phyloP scores from a whole-genome alignment of 2,797 vertebrate species.

The Poecilia wingei region DNA sequence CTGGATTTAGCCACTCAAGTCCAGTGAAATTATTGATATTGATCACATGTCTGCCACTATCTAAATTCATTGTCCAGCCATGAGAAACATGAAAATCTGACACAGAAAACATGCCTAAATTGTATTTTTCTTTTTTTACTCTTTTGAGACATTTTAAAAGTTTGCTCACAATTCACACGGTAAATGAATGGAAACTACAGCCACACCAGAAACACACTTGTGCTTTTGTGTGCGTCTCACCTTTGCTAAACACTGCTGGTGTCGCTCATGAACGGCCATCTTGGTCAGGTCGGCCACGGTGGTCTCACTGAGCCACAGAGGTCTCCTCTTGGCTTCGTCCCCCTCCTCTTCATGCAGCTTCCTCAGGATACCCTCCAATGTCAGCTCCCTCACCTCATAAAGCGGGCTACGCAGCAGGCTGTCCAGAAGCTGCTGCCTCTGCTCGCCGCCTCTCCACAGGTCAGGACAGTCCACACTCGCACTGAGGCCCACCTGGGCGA shows the following conservation, averaged over 20 bases:
- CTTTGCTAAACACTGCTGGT: constrained; percentile 89
- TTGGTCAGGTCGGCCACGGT: constrained; percentile 74
- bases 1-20: too few species aligned
- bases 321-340: constrained; percentile 1
- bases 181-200: neutral
- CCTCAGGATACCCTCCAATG: constrained; percentile 80
- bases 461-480: constrained; percentile 56
- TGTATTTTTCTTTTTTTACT: too few species aligned
- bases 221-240: constrained; percentile 73
- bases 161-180: too few species aligned
- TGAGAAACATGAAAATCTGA: too few species aligned
- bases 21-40: too few species aligned
- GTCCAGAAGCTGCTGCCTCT: constrained; percentile 65
- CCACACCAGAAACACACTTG: constrained; percentile 32
- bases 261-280: constrained; percentile 85
- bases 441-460: constrained; percentile 48
- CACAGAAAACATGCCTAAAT: too few species aligned
- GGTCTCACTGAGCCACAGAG: constrained; percentile 59
- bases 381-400: constrained; percentile 87
- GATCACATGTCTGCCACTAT: too few species aligned
- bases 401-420: constrained; percentile 75
- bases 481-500: constrained; percentile 79
- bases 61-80: too few species aligned
- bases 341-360: constrained; percentile 65
- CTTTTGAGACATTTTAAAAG: too few species aligned